These are phyloP conservation scores for Osmoderma eremita DNA, from an alignment of 2,888 invertebrate species.

Conservation along the genomic window DNA sequence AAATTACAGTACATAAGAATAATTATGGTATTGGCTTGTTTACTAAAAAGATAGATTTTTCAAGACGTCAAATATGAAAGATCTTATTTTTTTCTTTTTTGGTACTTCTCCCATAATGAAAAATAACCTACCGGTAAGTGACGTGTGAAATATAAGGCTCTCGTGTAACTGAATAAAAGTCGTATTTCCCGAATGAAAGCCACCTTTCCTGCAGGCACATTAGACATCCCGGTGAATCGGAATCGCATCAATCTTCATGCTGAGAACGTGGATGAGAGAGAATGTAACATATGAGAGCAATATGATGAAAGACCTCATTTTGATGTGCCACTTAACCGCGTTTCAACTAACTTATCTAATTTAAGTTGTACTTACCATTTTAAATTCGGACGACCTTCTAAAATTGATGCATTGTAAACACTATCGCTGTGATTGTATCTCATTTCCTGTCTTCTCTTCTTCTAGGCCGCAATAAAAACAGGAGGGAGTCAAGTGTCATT, in stretches of 20 bases:
- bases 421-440: too few relatives aligned
- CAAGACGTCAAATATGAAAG: too few relatives aligned
- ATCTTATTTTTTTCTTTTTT: constrained; percentile 13
- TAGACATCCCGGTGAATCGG: background rate
- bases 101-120: background rate
- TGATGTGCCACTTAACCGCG: background rate
- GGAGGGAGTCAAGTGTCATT: background rate
- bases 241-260: constrained; percentile 11
- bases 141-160: background rate
- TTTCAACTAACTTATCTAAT: too few relatives aligned
- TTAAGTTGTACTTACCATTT: too few relatives aligned
- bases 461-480: constrained; percentile 4
- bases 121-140: background rate
- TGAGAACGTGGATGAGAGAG: background rate
- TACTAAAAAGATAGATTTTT: too few relatives aligned
- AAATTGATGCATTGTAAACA: too few relatives aligned
- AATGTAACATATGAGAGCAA: background rate
- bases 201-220: too few relatives aligned
- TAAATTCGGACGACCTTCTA: background rate
- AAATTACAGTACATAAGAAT: too few relatives aligned
- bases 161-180: background rate
- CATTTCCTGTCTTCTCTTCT: background rate
- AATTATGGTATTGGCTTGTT: too few relatives aligned
- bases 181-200: background rate
- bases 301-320: background rate